A percentile compares a stretch with the other conserved stretches of the same genome.
Conservation (phyloP, 2,113 vertebrate genomes). For the Nyctereutes procyonoides region DNA sequence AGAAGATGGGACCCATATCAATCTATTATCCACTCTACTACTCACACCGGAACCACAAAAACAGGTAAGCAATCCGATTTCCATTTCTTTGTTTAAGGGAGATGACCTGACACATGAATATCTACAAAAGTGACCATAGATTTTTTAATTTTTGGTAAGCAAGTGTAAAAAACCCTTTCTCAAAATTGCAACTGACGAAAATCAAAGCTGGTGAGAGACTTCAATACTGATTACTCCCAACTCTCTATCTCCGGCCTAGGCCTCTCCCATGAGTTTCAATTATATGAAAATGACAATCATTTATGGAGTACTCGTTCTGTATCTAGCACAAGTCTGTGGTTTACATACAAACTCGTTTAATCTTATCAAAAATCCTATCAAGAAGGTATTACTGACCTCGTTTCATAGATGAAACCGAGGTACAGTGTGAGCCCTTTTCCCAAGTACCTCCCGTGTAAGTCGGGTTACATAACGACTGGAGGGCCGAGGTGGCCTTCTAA, state of each 20-base stretch:
- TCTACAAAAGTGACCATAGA: not conserved
- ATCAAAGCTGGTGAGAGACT: not conserved
- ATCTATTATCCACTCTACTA: not conserved
- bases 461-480: not conserved
- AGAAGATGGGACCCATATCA: not conserved
- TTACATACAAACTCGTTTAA: slow-evolving; percentile 6
- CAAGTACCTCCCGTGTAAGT: not conserved
- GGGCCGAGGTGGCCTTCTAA: not conserved
- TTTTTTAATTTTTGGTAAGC: not conserved
- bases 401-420: not conserved
- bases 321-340: not conserved
- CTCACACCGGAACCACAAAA: not conserved
- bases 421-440: not conserved
- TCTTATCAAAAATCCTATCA: not conserved
- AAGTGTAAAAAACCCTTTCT: slow-evolving; percentile 7
- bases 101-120: not conserved
- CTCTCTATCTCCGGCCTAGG: not conserved
- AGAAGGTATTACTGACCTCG: not conserved
- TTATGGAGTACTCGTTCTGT: not conserved
- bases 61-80: not conserved
- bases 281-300: not conserved
- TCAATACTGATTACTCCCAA: not conserved
- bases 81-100: not conserved
- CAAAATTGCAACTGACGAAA: slow-evolving; percentile 34
- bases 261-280: not conserved